Evolutionary conservation across 2,888 invertebrate genomes (phyloP).

Genomic region (Embidobia sp.): DNA sequence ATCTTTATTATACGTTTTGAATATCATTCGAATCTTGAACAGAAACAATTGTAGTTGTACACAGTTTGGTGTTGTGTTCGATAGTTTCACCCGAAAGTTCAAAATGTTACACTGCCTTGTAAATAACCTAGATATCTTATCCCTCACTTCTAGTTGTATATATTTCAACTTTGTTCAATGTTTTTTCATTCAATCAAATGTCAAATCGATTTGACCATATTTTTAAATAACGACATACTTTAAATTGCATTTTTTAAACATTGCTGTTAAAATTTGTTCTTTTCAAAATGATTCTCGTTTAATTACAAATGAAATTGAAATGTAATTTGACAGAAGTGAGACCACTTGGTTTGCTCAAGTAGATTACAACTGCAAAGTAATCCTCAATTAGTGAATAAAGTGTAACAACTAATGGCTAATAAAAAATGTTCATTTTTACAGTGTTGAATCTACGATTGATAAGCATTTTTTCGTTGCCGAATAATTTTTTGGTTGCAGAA

Average conservation of each 20-base stretch:
- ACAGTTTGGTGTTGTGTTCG: background rate
- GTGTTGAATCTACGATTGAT: conserved; percentile 19
- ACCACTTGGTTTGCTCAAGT: conserved; percentile 26
- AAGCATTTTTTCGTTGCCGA: no score
- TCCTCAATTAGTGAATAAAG: conserved; percentile 14
- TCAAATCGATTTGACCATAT: no score
- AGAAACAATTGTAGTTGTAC: conserved; percentile 1
- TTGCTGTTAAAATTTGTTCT: no score
- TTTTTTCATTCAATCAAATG: no score
- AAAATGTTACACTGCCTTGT: conserved; percentile 21
- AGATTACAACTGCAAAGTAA: conserved; percentile 7
- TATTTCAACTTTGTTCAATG: background rate
- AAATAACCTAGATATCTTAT: conserved; percentile 19
- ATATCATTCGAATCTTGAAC: no score
- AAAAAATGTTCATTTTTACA: conserved; percentile 28
- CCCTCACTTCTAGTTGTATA: background rate
- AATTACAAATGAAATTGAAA: no score
- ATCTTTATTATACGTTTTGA: conserved; percentile 33
- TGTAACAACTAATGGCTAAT: background rate
- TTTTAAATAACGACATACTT: no score
- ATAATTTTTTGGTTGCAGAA: no score
- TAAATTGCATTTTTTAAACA: background rate
- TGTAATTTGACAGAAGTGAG: conserved; percentile 14
- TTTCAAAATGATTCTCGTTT: no score
- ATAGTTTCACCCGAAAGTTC: conserved; percentile 22